Evolutionary conservation across 2,888 invertebrate species (phyloP).

Genomic region (Portevinia maculata): DNA sequence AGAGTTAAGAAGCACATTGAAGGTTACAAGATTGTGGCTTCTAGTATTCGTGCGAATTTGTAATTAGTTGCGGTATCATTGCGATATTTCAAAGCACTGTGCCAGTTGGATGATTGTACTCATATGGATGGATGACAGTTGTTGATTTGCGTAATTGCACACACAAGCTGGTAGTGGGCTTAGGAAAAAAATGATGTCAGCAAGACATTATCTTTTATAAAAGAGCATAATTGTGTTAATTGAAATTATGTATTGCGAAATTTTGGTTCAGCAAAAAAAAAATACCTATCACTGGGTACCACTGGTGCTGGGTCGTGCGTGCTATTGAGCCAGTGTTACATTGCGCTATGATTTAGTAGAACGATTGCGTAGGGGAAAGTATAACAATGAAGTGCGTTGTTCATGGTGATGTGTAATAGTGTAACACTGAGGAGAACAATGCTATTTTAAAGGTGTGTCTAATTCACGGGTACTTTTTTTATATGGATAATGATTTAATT

Average conservation of each 20-base stretch:
- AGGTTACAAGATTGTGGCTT: constrained; percentile 65
- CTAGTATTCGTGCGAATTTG: constrained; percentile 53
- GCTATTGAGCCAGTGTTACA: neutral
- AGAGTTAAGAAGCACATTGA: constrained; percentile 51
- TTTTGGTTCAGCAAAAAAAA: constrained; percentile 6
- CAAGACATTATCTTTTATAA: constrained; percentile 17
- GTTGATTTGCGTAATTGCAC: constrained; percentile 42
- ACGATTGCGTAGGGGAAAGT: constrained; percentile 29
- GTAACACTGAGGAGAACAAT: neutral
- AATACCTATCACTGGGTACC: too few species aligned
- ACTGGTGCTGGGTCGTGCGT: constrained; percentile 10
- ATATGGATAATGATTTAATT: too few species aligned
- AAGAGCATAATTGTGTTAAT: constrained; percentile 56
- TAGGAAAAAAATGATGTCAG: constrained; percentile 67
- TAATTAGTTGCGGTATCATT: constrained; percentile 59
- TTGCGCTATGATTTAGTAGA: constrained; percentile 22
- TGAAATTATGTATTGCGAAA: constrained; percentile 44
- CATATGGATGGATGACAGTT: constrained; percentile 27
- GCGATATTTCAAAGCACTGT: constrained; percentile 35
- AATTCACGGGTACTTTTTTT: too few species aligned
- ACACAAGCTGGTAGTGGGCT: constrained; percentile 15
- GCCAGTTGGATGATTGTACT: constrained; percentile 42
- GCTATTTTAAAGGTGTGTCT: neutral
- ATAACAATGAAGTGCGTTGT: constrained; percentile 39
- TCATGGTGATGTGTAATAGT: constrained; percentile 12